Base-by-base conservation (phyloP, 2,113 vertebrate genomes). In the Neolamprologus falcicula region DNA sequence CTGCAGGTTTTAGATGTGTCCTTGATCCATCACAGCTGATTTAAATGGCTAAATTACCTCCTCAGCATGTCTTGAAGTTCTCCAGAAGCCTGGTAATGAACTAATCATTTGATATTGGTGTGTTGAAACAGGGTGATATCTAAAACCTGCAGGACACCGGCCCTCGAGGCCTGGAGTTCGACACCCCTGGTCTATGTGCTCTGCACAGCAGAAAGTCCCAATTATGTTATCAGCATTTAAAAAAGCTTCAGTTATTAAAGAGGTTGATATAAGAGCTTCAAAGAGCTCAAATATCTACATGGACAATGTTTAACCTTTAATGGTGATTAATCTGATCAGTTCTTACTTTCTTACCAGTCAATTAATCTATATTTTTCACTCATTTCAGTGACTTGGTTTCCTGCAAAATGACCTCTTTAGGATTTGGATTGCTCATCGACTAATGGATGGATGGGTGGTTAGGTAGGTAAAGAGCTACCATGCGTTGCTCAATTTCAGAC, bases 121-220 rank as follows among this genome's bases (percentile, higher is more conserved):
- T 31, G 26, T 61, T 61, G 57, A 61, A 31, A 31, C 57, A 61
- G 26, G 8, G 26, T 10, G 57, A 61, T 61, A 1, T 61, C 14
- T 61, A 61, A 61, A 61, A 17, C 57, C 57, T 61, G 57, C 14
- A 61, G 1, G 26, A 31, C 57, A 61, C 57, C 1, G 0, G 14
- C 14, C 0, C 2, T 6, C 0, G 55, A 59, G 24, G 13, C 55
- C 55, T 59, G 24, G 24, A 59, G 55, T 59, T 59, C 0, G 2
- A 28, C 55, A 59, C 24, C 4, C 7, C 55, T 57, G 24, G 55
- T 57, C 0, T 57, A 57, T 16, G 55, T 37, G 19, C 33, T 37
- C 10, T n/a, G 33, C 63, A 9, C 33, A 68, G 63, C 63, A 8
- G 33, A 68, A 21, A 40, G 63, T 68, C 17, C 1, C 63, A 40